A percentile compares a stretch with the other conserved stretches of the same genome.
These are phyloP conservation scores for Drosophila pseudoananassae DNA, from an alignment of 1,140 invertebrate genomes.

Conservation along the genomic window DNA sequence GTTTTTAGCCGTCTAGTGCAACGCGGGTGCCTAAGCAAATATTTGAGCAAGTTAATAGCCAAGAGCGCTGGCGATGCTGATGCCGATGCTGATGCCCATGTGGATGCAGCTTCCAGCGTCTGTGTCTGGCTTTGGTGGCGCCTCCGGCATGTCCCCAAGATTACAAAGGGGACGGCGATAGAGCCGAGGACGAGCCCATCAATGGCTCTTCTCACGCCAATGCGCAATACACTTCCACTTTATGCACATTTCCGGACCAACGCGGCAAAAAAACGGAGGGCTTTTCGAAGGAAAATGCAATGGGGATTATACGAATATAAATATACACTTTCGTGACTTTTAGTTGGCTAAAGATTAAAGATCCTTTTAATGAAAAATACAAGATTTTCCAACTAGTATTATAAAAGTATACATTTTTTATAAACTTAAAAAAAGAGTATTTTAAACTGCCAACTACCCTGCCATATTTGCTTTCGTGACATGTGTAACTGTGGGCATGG, in stretches of 20 bases:
- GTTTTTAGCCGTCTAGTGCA: conserved; percentile 60
- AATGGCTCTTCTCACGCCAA: conserved; percentile 51
- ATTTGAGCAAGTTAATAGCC: conserved; percentile 78
- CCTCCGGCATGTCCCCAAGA: conserved; percentile 30
- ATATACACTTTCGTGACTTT: too few species aligned
- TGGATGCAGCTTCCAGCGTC: conserved; percentile 38
- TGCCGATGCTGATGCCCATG: conserved; percentile 33
- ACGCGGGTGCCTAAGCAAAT: conserved; percentile 70
- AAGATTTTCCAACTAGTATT: too few species aligned
- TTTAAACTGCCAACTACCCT: neutral
- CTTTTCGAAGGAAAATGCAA: neutral
- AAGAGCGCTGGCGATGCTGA: conserved; percentile 55
- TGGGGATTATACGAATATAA: too few species aligned
- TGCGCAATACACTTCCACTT: conserved; percentile 78
- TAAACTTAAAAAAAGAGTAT: neutral
- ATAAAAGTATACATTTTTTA: too few species aligned
- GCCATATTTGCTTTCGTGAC: conserved; percentile 24
- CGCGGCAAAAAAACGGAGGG: conserved; percentile 37
- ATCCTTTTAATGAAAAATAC: too few species aligned
- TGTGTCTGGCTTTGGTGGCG: conserved; percentile 49
- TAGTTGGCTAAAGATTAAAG: too few species aligned
- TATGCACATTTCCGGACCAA: conserved; percentile 74
- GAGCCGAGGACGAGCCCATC: conserved; percentile 12
- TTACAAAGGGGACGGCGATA: neutral
- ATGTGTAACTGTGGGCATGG: conserved; percentile 35